These are phyloP conservation scores for Bos javanicus DNA, from an alignment of 2,113 vertebrate genomes.

Conservation along the genomic window DNA sequence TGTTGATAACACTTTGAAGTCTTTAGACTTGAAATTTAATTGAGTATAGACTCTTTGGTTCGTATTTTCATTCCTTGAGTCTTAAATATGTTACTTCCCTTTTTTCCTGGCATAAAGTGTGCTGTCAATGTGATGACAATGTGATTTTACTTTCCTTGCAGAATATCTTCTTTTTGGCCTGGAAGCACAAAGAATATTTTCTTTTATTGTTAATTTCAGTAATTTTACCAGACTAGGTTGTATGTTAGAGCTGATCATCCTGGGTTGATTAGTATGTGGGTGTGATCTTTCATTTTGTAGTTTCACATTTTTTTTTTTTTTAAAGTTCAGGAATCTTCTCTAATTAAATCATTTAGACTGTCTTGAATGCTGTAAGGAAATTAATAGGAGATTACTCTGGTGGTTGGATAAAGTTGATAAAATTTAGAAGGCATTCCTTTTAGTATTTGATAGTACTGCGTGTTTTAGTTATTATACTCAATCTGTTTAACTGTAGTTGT, in stretches of 20 bases:
- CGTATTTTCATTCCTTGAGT: neutral
- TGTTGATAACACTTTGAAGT: neutral
- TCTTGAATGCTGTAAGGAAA: neutral
- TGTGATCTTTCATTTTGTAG: neutral
- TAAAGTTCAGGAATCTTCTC: neutral
- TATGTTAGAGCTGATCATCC: neutral
- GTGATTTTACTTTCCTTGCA: constrained; percentile 3
- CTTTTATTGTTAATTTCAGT: neutral
- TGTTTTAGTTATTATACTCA: neutral
- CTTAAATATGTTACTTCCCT: neutral
- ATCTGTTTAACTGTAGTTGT: neutral
- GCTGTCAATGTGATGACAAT: neutral
- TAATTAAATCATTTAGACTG: neutral
- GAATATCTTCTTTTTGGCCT: neutral
- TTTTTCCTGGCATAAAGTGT: neutral
- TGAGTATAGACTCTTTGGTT: neutral
- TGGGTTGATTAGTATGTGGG: neutral
- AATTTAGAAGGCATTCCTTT: neutral
- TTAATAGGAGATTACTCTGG: neutral
- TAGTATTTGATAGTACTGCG: neutral
- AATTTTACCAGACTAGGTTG: neutral
- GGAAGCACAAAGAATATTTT: neutral
- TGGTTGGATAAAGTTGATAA: neutral
- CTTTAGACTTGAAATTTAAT: constrained; percentile 2
- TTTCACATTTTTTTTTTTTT: neutral